phyloP scores from a whole-genome alignment of 2,797 vertebrate species.

The Decapterus maruadsi region DNA sequence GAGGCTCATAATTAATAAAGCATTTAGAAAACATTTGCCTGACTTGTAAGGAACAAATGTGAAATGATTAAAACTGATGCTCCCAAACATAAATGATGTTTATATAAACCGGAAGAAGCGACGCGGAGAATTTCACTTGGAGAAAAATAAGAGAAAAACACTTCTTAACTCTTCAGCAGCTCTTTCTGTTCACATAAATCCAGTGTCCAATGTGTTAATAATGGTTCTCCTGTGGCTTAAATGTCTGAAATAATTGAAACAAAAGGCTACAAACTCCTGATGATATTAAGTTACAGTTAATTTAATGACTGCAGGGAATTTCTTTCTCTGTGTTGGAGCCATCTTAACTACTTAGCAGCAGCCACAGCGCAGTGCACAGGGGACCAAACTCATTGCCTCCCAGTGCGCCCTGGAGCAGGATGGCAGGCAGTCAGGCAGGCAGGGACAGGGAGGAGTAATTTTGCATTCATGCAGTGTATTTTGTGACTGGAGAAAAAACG shows the following conservation, averaged over 20 bases:
- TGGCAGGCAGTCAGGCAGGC: no score
- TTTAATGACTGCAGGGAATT: not conserved
- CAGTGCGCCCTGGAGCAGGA: not conserved
- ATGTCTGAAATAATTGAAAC: not conserved
- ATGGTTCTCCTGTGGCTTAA: not conserved
- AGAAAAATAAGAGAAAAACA: not conserved
- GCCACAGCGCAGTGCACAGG: not conserved
- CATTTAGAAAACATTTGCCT: not conserved
- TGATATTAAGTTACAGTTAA: not conserved
- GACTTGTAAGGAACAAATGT: not conserved
- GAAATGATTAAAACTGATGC: not conserved
- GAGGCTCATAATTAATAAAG: not conserved
- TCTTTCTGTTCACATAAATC: not conserved
- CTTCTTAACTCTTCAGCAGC: not conserved
- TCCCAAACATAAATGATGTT: not conserved
- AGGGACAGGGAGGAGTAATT: not conserved
- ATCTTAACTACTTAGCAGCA: not conserved
- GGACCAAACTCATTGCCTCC: not conserved
- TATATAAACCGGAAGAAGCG: not conserved
- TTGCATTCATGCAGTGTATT: not conserved
- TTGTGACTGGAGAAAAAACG: not conserved
- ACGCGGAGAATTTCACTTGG: not conserved
- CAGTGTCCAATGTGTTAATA: not conserved
- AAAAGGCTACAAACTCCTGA: not conserved
- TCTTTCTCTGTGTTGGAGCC: not conserved